phyloP scores from a whole-genome alignment of 2,888 invertebrate species.

The Eupithecia vulgata region DNA sequence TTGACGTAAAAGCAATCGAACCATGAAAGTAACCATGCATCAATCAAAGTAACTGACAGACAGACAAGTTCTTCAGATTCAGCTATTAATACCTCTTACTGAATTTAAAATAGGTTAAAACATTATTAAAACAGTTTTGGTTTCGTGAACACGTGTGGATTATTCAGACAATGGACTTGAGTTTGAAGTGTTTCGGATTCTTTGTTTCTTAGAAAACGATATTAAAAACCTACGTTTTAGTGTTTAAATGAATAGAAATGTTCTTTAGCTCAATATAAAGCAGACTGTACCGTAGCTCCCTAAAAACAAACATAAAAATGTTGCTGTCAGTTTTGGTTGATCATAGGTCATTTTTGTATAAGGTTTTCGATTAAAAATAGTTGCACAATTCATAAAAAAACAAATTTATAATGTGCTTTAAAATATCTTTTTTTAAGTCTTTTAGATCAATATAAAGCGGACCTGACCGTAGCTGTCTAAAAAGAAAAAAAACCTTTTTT shows the following conservation, averaged over 20 bases:
- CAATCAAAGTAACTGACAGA: slow-evolving; percentile 39
- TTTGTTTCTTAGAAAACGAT: not conserved
- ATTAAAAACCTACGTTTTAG: not conserved
- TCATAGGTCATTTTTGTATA: not conserved
- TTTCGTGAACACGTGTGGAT: slow-evolving; percentile 21
- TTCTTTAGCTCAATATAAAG: not conserved
- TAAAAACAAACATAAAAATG: not conserved
- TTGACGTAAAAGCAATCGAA: slow-evolving; percentile 10
- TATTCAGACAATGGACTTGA: slow-evolving; percentile 9
- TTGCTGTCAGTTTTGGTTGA: not conserved
- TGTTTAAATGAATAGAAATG: not conserved
- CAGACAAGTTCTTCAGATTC: slow-evolving; percentile 35
- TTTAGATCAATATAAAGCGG: no score
- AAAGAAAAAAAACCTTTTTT: no score
- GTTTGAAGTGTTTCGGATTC: not conserved
- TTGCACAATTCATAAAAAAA: not conserved
- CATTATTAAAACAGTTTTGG: slow-evolving; percentile 38
- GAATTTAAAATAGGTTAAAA: slow-evolving; percentile 45
- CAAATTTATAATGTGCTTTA: not conserved
- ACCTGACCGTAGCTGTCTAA: no score
- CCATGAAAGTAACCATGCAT: slow-evolving; percentile 22
- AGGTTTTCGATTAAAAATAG: not conserved
- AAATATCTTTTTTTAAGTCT: no score
- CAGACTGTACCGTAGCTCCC: not conserved
- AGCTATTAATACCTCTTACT: slow-evolving; percentile 34